A percentile compares a stretch with the other conserved stretches of the same genome.
Evolutionary conservation across 2,888 invertebrate species (phyloP).

Genomic region (Exocentrus adspersus): DNA sequence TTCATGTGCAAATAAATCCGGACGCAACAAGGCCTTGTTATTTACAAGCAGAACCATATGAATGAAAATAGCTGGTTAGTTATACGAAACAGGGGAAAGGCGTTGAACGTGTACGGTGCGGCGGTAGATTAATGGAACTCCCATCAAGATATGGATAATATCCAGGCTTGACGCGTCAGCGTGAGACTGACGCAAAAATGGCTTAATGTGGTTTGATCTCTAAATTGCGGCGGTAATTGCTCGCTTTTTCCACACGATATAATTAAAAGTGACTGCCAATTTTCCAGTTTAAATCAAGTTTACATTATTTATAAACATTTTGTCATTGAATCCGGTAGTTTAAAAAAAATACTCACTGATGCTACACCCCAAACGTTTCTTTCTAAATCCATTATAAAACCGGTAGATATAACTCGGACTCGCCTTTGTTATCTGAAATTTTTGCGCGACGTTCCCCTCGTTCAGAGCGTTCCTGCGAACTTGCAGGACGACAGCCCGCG

Average conservation of each 20-base stretch:
- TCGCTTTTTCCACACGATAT: no score
- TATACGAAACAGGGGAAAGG: constrained; percentile 43
- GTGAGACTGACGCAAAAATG: background rate
- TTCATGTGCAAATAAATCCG: constrained; percentile 49
- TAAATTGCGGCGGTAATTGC: background rate
- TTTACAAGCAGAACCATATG: constrained; percentile 43
- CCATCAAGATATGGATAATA: constrained; percentile 17
- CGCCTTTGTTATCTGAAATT: constrained; percentile 11
- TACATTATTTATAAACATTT: no score
- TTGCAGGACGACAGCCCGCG: constrained; percentile 26
- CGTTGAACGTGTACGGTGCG: constrained; percentile 32
- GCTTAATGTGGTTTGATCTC: background rate
- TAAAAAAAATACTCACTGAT: no score
- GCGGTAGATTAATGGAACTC: constrained; percentile 18
- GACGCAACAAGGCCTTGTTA: constrained; percentile 41
- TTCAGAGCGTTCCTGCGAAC: background rate
- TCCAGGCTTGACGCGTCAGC: background rate
- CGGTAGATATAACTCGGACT: background rate
- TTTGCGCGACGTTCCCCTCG: constrained; percentile 9
- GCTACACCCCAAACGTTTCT: no score
- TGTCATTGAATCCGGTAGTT: no score
- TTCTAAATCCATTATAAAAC: background rate
- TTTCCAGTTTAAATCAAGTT: no score
- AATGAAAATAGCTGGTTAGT: constrained; percentile 44
- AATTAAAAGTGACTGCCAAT: no score